Evolutionary conservation across 2,888 invertebrate species (phyloP).

Genomic region (Oscheius sp.): DNA sequence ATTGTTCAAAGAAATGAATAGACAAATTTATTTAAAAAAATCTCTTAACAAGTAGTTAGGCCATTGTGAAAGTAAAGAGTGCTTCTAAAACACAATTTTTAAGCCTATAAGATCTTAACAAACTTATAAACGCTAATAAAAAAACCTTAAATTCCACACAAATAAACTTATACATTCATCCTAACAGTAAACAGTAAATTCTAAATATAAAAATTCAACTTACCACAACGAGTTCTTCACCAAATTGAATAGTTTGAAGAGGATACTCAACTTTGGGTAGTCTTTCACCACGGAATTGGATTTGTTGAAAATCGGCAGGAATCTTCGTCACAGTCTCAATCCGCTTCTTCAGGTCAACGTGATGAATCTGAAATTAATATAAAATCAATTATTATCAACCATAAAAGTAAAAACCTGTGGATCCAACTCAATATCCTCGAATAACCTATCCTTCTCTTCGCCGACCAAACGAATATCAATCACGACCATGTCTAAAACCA

Average conservation of each 20-base stretch:
- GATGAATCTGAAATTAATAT: slow-evolving; percentile 32
- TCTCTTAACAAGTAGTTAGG: too few relatives aligned
- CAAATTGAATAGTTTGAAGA: too few relatives aligned
- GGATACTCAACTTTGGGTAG: not conserved
- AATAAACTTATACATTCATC: too few relatives aligned
- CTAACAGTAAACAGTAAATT: too few relatives aligned
- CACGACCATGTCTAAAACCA: too few relatives aligned
- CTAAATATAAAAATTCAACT: not conserved
- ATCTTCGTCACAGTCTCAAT: slow-evolving; percentile 21
- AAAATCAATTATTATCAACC: too few relatives aligned
- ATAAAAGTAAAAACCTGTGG: too few relatives aligned
- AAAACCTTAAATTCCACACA: not conserved
- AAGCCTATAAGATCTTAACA: not conserved
- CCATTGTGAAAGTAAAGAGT: not conserved
- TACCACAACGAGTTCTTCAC: not conserved
- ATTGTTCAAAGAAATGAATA: too few relatives aligned
- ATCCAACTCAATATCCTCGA: too few relatives aligned
- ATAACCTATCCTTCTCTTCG: too few relatives aligned
- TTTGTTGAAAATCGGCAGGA: slow-evolving; percentile 2
- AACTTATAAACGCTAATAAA: not conserved
- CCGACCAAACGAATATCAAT: slow-evolving; percentile 20
- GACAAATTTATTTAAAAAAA: too few relatives aligned
- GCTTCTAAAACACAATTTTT: not conserved
- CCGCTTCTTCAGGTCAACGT: slow-evolving; percentile 24
- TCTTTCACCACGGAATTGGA: not conserved